Base-by-base conservation (phyloP, 2,113 vertebrate species). In the Dendropsophus ebraccatus region DNA sequence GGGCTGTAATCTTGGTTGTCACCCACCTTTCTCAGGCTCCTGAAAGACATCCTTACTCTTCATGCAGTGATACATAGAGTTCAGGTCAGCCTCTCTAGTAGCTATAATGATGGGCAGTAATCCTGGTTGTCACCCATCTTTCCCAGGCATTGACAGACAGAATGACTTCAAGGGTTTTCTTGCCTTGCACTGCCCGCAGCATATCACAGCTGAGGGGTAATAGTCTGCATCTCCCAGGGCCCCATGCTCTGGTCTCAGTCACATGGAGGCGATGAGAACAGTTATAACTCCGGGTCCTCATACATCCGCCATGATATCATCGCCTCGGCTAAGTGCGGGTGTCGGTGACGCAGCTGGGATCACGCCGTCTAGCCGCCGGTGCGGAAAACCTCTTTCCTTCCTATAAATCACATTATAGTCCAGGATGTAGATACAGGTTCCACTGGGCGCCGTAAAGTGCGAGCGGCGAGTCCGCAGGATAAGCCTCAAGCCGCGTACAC, bases 391-490 rank as follows among this genome's bases (percentile, higher is more conserved):
- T 25, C 52, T 60, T 45, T 54, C 21, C 47, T 45, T 70, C 65
- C 28, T 70, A 16, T 86, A 72, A 23, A 81, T 49, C 45, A 54
- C 41, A 72, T 73, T 49, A 45, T 72, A 69, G 70, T 86, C 67
- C 83, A 78, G 37, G 58, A 85, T 52, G 74, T 85, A 54, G 76
- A 52, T 32, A 50, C 49, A n/a, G 45, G 76, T 37, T 78, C 83
- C 74, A 25, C 58, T 35, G 73, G 74, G 83, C 56, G 19, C 73
- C 14, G 62, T 85, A 85, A 85, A 85, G 28, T 35, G 23, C 14
- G 17, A n/a, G 47, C 1, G 19, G 54, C 32, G 2, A 5, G 32
- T 54, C 56, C n/a, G 14, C 58, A 60, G 35, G 52, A 47, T 74
- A 23, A 2, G 54, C 47, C 58, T 9, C 21, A 35, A 1, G 17